Base-by-base conservation (phyloP, 2,113 vertebrate species). In the Zosterops lateralis region DNA sequence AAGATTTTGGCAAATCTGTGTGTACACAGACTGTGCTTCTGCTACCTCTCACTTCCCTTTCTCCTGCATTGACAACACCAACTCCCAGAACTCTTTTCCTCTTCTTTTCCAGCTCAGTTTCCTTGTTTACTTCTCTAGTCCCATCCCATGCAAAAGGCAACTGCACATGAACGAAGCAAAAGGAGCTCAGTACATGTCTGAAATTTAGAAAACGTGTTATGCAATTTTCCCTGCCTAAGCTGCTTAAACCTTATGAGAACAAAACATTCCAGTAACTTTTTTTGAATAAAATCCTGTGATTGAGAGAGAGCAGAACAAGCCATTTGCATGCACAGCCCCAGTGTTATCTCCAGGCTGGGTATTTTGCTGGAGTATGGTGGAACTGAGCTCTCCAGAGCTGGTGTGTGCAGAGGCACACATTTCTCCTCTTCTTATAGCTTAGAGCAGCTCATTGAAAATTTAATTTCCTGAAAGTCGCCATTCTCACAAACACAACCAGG, bases 181-280 rank as follows among this genome's bases (percentile, higher is more conserved):
- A 83, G 28, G 7, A 88, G 47, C 38, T 83, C 91, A 86, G 40
- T 48, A 26, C 47, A 24, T 31, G 40, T 58, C 65, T 74, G 82
- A 86, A 64, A 84, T 72, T 91, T 56, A 90, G 68, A 78, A 94
- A 94, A 88, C 0, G 2, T 16, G 26, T 96, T 94, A 90, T 64
- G 82, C 92, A 93, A 86, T 91, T 93, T 91, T 91, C 57, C 48
- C 56, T 75, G 60, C 72, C 16, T 96, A 93, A 96, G 87, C 79
- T 90, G 75, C 85, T 95, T 94, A 95, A 91, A 84, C 11, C 40
- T 68, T 67, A 70, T 0, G 3, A 83, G 83, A 94, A 84, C 64
- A 94, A 88, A 76, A 77, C n/a, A 92, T 90, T 91, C 61, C 76
- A 72, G 57, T 65, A 90, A 93, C 79, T 75, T 94, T 94, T 94